Base-by-base conservation (phyloP, 2,888 invertebrate genomes). In the Caenorhabditis afra region DNA sequence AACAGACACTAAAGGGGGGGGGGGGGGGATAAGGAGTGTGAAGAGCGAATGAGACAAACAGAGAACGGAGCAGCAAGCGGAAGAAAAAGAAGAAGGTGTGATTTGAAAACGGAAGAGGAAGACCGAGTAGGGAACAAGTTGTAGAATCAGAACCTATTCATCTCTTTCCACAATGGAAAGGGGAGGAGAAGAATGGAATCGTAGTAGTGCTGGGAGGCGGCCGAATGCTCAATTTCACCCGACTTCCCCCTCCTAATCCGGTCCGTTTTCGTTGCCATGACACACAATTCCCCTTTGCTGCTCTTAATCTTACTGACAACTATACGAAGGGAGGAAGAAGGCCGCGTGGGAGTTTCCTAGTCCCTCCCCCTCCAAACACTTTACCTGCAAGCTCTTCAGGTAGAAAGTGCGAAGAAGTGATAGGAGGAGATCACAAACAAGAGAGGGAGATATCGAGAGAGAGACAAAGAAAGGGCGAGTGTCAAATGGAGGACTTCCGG, bases 401-500 rank as follows among this genome's bases (percentile, higher is more conserved):
- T 23, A 45, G 45, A 67, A 41, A 41, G 58, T 50, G 49, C 47
- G 23, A 57, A 39, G 14, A 73, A 49, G 45, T 57, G 73, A 64
- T 62, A 73, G 20, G 55, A 73, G 64, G 7, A 7, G 29, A 29
- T 29, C 29, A 29, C 55, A 73, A 73, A 73, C 61, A 70, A 67
- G 7, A 29, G 41, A 11, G 41, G 11, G 11, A 41, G n/a, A n/a
- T n/a, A n/a, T n/a, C n/a, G n/a, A n/a, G 41, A 41, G 41, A 11
- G 41, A 41, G 66, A 55, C 49, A 68, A 29, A 20, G 57, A 64
- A 55, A 73, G 73, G 73, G 64, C 64, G 73, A 73, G 73, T 73
- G 73, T 73, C 73, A 73, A 73, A 73, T 64, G 64, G 57, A 64
- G 58, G 50, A 64, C 73, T 73, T 73, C 73, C 73, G 73, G 73